Conservation (phyloP, 2,797 vertebrate species). For the Octomys mimax region DNA sequence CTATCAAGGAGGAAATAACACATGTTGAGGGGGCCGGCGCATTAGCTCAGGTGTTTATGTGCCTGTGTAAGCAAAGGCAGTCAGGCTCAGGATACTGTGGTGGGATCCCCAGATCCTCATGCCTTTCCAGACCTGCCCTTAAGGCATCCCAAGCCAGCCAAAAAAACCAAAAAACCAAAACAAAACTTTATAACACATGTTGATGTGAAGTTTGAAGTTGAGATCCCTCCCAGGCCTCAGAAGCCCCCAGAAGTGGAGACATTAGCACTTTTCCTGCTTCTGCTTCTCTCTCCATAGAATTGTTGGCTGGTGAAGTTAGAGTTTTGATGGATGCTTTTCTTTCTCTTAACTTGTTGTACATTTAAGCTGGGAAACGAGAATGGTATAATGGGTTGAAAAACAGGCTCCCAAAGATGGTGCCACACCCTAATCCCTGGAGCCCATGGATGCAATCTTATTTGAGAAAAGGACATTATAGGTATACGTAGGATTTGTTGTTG, state of each 20-base stretch:
- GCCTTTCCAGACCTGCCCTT: too few relatives aligned
- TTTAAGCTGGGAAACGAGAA: background rate
- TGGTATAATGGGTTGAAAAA: accelerated
- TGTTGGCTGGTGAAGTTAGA: background rate
- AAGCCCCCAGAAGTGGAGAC: background rate
- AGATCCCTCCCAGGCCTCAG: background rate
- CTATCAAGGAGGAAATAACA: conserved; percentile 39
- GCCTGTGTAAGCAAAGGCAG: too few relatives aligned
- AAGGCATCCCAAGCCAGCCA: too few relatives aligned
- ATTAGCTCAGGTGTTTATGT: too few relatives aligned
- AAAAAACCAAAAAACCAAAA: too few relatives aligned
- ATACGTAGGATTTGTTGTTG: background rate
- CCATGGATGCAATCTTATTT: background rate
- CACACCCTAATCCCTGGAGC: background rate
- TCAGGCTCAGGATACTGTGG: too few relatives aligned
- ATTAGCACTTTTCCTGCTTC: background rate
- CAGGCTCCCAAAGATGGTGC: background rate
- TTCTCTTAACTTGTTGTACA: background rate
- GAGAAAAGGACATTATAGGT: background rate
- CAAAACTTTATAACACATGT: too few relatives aligned
- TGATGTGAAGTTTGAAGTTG: background rate
- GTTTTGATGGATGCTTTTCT: background rate
- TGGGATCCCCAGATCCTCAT: too few relatives aligned
- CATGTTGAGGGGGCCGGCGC: too few relatives aligned
- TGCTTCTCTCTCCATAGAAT: background rate